Percentiles rank a stretch among this genome's conserved stretches.
Evolutionary conservation across 2,797 vertebrate genomes (phyloP).

Genomic region (Taeniopygia guttata): DNA sequence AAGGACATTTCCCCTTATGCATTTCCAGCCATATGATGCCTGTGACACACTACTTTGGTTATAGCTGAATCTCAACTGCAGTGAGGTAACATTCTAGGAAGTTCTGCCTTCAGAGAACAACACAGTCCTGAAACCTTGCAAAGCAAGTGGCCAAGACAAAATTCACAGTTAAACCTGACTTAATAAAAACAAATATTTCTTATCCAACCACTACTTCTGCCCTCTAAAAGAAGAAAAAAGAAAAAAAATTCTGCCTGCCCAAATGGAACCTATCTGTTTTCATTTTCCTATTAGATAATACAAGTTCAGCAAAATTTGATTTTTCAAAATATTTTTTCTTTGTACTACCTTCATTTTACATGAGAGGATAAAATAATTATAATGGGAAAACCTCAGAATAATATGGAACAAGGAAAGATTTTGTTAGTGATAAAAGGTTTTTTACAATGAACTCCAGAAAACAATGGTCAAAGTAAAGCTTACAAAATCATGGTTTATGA

Average conservation of each 20-base stretch:
- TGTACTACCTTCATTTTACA: background rate
- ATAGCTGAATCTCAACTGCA: background rate
- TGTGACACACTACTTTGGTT: background rate
- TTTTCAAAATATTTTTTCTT: background rate
- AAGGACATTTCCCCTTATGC: background rate
- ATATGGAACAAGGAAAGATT: background rate
- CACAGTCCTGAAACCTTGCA: background rate
- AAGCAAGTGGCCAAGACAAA: background rate
- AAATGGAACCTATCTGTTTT: background rate
- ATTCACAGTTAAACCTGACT: background rate
- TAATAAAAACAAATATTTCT: background rate
- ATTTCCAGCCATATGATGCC: background rate
- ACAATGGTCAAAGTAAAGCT: background rate
- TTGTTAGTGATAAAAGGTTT: background rate
- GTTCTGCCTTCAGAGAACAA: background rate
- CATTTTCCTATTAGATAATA: background rate
- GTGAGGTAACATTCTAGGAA: background rate
- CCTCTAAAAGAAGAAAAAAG: background rate
- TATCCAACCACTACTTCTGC: fast-evolving
- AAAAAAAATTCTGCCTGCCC: background rate
- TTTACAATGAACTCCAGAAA: background rate
- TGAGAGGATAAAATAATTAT: background rate
- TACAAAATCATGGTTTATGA: background rate
- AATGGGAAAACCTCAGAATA: background rate
- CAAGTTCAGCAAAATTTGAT: background rate